Percentiles rank a stretch among this genome's conserved stretches.
These are phyloP conservation scores for Sebastes ruberrimus DNA, from an alignment of 2,797 vertebrate genomes.

Conservation along the genomic window DNA sequence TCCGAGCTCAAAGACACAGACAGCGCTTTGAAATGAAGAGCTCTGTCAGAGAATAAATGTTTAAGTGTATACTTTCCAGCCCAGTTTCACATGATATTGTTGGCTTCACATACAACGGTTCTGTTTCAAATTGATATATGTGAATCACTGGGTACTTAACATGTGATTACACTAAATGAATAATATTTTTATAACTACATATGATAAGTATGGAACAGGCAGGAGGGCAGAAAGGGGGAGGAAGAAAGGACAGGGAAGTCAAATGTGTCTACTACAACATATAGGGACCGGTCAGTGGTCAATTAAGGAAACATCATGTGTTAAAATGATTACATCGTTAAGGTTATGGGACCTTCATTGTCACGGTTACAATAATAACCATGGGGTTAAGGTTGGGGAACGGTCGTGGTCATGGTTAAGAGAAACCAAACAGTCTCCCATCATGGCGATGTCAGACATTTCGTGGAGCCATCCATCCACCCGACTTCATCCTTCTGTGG, in stretches of 20 bases:
- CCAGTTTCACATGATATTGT: constrained; percentile 52
- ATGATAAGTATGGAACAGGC: constrained; percentile 12
- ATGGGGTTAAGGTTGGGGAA: not conserved
- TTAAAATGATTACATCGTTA: not conserved
- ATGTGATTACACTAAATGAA: constrained; percentile 64
- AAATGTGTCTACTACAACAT: not conserved
- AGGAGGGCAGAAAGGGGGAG: not conserved
- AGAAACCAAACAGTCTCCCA: not conserved
- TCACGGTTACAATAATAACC: not conserved
- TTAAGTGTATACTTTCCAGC: constrained; percentile 70
- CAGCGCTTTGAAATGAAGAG: constrained; percentile 64
- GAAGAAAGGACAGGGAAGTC: not conserved
- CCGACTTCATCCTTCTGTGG: not conserved
- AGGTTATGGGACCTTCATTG: not conserved
- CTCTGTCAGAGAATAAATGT: constrained; percentile 54
- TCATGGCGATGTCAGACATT: not conserved
- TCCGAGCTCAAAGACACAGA: constrained; percentile 50
- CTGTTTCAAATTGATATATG: constrained; percentile 56
- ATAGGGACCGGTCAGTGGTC: not conserved
- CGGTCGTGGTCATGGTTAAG: not conserved
- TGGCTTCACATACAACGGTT: constrained; percentile 36
- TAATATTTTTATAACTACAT: constrained; percentile 38
- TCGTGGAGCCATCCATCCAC: not conserved
- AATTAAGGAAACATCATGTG: not conserved
- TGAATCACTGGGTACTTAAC: constrained; percentile 47